phyloP scores from a whole-genome alignment of 2,888 invertebrate species.

The Abscondita cerata region DNA sequence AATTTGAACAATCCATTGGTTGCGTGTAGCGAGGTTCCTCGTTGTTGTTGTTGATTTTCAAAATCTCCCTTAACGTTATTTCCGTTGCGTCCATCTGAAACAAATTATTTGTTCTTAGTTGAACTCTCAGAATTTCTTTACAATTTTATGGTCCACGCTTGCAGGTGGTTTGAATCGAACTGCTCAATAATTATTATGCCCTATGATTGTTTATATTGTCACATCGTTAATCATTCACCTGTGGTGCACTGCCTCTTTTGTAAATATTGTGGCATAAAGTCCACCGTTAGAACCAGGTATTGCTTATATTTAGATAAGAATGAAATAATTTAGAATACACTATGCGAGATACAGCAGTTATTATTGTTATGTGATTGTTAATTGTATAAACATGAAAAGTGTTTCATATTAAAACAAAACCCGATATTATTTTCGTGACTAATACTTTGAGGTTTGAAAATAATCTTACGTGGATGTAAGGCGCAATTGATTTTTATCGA shows the following conservation, averaged over 20 bases:
- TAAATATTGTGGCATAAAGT: background rate
- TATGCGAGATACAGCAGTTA: background rate
- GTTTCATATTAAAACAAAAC: no score
- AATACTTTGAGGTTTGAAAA: no score
- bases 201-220: background rate
- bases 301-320: background rate
- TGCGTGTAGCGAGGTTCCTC: slow-evolving; percentile 10
- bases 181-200: background rate
- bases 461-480: no score
- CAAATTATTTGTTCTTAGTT: background rate
- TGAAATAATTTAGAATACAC: background rate
- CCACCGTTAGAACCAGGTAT: background rate
- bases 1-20: slow-evolving; percentile 37
- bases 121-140: no score
- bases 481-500: no score
- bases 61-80: no score
- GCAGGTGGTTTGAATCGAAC: background rate
- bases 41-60: no score
- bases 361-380: no score
- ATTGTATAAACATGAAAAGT: no score
- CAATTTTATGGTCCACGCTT: background rate
- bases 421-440: no score
- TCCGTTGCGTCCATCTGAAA: slow-evolving; percentile 31
- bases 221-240: background rate
- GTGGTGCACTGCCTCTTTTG: background rate